Base-by-base conservation (phyloP, 2,888 invertebrate species). In the Pristionchus arcanus region DNA sequence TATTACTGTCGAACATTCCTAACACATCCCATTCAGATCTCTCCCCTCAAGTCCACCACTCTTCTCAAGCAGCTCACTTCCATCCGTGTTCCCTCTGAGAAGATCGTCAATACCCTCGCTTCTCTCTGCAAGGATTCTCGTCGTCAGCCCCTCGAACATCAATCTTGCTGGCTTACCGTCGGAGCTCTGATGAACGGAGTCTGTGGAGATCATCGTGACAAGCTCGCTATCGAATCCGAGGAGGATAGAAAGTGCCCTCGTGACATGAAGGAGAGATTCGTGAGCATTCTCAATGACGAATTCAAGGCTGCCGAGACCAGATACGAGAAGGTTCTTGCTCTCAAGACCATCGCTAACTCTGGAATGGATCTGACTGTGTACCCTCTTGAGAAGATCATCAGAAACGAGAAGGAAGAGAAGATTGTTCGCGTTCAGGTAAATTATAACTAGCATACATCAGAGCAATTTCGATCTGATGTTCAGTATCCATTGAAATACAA, bases 281-380 rank as follows among this genome's bases (percentile, higher is more conserved):
- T 92, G 88, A 77, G 87, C 84, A 88, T 86, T 53, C 85, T 93
- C 81, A 34, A 90, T 74, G 89, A 91, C 59, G 90, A 90, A 89
- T 92, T 91, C 92, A 92, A 91, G 71, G 86, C 89, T 87, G 91
- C 92, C 71, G 68, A 88, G 25, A 91, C 91, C 89, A 89, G 90
- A 77, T 92, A 92, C 91, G 93, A 94, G 90, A 93, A 94, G 91
- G 89, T 94, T 37, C 92, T 95, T 68, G 92, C 91, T 89, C 91
- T 95, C 89, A 94, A 94, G 91, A 91, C 94, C 63, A 84, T 95
- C 81, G 93, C 93, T 90, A 95, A 95, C 91, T 94, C 94, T 74
- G 95, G 93, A 90, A 90, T 94, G 87, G 94, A 94, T 90, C 89
- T 91, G 83, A 90, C 91, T 84, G 90, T 94, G 81, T 89, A 90